Base-by-base conservation (phyloP, 92 coral and sea anemone species). In the Umimayanthus kanabou region DNA sequence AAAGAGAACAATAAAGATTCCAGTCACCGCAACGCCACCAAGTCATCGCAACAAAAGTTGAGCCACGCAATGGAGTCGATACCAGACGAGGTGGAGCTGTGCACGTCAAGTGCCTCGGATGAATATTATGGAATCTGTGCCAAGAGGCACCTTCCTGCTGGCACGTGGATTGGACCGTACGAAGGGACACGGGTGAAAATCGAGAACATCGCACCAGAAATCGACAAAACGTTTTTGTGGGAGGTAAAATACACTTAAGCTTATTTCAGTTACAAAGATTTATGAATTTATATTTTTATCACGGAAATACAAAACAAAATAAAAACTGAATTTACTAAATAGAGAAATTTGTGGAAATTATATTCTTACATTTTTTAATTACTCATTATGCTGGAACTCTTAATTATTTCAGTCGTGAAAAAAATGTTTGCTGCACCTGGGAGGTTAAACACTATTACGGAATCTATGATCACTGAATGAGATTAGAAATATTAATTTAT, bases 101-200 rank as follows among this genome's bases (percentile, higher is more conserved):
- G 99, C 28, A 90, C 93, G 57, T 97, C 99, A 73, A 94, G 98
- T 70, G 92, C 93, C 73, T 94, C 99, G 18, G 96, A 96, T 13
- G 93, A 93, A 28, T 91, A 89, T 13, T 95, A 94, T 39, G 99
- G 99, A 11, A 96, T 97, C 43, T 94, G 97, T 79, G 98, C 99
- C 37, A 97, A 95, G 91, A 93, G 93, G 78, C 97, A 92, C 74
- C 93, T 97, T 61, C 99, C 99, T 20, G 90, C 96, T 37, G 99
- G 99, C 58, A 97, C 99, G 23, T 97, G 99, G 99, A 97, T 97
- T 76, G 99, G 99, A 23, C 99, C 99, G 76, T 97, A 95, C 91
- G 99, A 97, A 82, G 99, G 99, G 20, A 92, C 88, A n/a, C 92
- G 92, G 77, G 93, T 92, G 57, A 87, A 90, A 77, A 85, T 90